These are phyloP conservation scores for Aegithalos caudatus DNA, from an alignment of 2,113 vertebrate species.

Conservation along the genomic window DNA sequence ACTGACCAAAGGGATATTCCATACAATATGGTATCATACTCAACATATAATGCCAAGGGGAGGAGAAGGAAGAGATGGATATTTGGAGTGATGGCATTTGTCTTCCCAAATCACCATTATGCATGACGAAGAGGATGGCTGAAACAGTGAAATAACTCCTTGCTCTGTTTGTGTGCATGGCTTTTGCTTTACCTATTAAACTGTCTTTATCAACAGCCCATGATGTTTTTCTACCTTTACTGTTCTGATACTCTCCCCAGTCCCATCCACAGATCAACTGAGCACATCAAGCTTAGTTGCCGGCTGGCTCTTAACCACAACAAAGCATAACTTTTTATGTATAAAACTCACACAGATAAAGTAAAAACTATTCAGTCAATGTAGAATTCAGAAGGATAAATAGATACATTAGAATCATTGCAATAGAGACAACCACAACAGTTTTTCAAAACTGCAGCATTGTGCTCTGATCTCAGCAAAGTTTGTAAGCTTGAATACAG, in stretches of 20 bases:
- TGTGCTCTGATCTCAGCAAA: not conserved
- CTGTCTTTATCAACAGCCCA: not conserved
- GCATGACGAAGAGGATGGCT: fast-evolving
- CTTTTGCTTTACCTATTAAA: not conserved
- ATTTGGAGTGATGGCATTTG: not conserved
- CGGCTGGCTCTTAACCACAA: not conserved
- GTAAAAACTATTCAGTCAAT: not conserved
- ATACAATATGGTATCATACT: not conserved
- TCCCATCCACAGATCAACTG: fast-evolving
- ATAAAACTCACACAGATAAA: not conserved
- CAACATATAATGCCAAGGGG: not conserved
- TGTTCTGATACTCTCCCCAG: not conserved
- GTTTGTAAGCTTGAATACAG: not conserved
- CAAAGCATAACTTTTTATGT: not conserved
- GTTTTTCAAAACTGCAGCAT: not conserved
- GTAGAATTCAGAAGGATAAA: not conserved
- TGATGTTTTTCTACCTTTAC: not conserved
- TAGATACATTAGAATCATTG: not conserved
- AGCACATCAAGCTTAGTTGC: not conserved
- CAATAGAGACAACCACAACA: not conserved
- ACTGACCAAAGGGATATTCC: not conserved
- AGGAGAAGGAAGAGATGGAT: not conserved
- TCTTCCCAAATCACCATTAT: not conserved
- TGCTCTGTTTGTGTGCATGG: not conserved
- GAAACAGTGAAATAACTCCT: not conserved